Evolutionary conservation across 2,113 vertebrate genomes (phyloP), one percentile per base, ranked within the genome.

Genomic region (Tachuris rubrigastra): DNA sequence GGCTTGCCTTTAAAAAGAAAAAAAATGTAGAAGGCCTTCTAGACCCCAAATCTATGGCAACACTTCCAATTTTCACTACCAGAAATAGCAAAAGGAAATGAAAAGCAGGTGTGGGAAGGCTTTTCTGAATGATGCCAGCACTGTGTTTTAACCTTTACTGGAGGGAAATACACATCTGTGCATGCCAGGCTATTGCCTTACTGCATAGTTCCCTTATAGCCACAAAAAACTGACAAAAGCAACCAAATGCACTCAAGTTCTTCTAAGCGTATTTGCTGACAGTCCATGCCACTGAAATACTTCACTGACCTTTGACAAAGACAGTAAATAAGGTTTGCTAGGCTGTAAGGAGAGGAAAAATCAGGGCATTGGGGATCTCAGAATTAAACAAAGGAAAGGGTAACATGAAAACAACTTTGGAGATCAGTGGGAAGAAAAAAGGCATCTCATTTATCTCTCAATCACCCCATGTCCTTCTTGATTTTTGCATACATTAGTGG

Each of bases 61-160:
- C 72, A 72, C 89, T 95, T 97, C 97, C 96, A 97, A 92, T 96
- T 96, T 97, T 98, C 97, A 97, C 97, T 96, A 98, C 97, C 96
- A 98, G 95, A 98, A 98, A 98, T 97, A 98, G 97, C 95, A 85
- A 96, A 95, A 97, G 98, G 98, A 98, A 98, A 98, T 98, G 92
- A 98, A 97, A 98, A 98, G 87, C 98, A 98, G 98, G 98, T 98
- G 98, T 91, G 83, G 94, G 63, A 96, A 98, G 94, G 97, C 90
- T 98, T 97, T 84, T 96, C 91, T 97, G 97, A 98, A 97, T 9
- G 15, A 96, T 97, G 96, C 97, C 98, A 97, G 91, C 82, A 65
- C 93, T 97, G 81, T 77, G 6, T 85, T 97, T 97, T 96, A 97
- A 97, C 95, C 93, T 98, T 97, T 86, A 86, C 86, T 87, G 56